These are phyloP conservation scores for Branchipolynoe longqiensis DNA, from an alignment of 2,888 invertebrate genomes.

Conservation along the genomic window DNA sequence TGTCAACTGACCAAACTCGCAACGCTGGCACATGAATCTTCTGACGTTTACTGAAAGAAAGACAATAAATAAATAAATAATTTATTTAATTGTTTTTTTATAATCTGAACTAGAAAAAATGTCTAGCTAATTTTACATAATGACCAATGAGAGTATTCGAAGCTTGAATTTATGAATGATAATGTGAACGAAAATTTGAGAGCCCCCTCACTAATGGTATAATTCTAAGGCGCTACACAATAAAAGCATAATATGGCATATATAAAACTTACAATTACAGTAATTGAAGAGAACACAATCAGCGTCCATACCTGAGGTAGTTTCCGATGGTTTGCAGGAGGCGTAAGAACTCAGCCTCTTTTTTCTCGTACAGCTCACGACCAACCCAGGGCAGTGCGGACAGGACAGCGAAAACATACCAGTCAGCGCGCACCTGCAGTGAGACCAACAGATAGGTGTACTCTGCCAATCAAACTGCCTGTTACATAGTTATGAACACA, in stretches of 20 bases:
- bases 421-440: slow-evolving; percentile 85
- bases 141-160: no score
- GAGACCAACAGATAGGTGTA: no score
- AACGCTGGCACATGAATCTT: slow-evolving; percentile 96
- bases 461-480: no score
- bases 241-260: background rate
- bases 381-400: slow-evolving; percentile 97
- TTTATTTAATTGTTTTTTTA: background rate
- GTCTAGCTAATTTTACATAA: background rate
- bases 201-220: background rate
- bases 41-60: slow-evolving; percentile 85
- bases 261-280: background rate
- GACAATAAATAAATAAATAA: background rate
- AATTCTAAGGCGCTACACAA: background rate
- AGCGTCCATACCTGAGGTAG: slow-evolving; percentile 86
- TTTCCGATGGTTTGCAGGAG: slow-evolving; percentile 94
- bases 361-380: slow-evolving; percentile 96
- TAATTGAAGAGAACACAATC: background rate
- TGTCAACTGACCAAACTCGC: slow-evolving; percentile 96
- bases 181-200: background rate
- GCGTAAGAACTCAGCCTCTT: slow-evolving; percentile 94
- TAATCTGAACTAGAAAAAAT: background rate
- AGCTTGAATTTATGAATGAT: no score
- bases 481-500: no score
- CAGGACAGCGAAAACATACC: slow-evolving; percentile 89